Conservation (phyloP, 2,888 invertebrate species). For the Nomada ferruginata region DNA sequence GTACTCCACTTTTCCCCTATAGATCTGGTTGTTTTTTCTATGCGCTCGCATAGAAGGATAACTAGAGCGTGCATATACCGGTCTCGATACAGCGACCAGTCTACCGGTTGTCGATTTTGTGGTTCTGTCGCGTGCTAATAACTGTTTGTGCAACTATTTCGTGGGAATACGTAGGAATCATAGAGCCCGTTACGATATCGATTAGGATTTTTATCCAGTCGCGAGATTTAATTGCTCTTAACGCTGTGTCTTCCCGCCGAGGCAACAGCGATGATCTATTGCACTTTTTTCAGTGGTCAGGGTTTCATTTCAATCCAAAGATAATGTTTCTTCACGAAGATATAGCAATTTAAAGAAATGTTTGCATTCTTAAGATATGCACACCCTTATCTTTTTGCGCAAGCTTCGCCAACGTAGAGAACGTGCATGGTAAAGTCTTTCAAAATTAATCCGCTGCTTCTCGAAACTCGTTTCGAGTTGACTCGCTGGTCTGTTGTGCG, state of each 20-base stretch:
- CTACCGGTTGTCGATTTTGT: slow-evolving; percentile 49
- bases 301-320: too few species aligned
- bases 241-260: too few species aligned
- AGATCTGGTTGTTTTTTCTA: slow-evolving; percentile 26
- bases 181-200: slow-evolving; percentile 37
- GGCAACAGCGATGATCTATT: too few species aligned
- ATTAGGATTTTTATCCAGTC: slow-evolving; percentile 25
- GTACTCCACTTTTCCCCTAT: slow-evolving; percentile 22
- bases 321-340: too few species aligned
- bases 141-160: slow-evolving; percentile 61
- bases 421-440: too few species aligned
- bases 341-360: too few species aligned
- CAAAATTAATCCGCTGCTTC: neutral
- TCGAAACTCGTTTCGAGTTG: neutral
- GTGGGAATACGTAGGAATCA: slow-evolving; percentile 44
- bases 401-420: too few species aligned
- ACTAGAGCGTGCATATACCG: slow-evolving; percentile 60
- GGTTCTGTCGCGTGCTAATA: slow-evolving; percentile 45
- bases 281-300: too few species aligned
- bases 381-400: too few species aligned
- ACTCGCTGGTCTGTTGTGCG: neutral
- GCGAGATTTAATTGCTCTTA: slow-evolving; percentile 6
- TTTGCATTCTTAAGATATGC: too few species aligned
- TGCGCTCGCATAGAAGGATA: slow-evolving; percentile 16
- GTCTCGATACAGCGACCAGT: slow-evolving; percentile 37